Percentiles rank a stretch among this genome's conserved stretches.
Evolutionary conservation across 2,113 vertebrate species (phyloP).

Genomic region (Triplophysa dalaica): DNA sequence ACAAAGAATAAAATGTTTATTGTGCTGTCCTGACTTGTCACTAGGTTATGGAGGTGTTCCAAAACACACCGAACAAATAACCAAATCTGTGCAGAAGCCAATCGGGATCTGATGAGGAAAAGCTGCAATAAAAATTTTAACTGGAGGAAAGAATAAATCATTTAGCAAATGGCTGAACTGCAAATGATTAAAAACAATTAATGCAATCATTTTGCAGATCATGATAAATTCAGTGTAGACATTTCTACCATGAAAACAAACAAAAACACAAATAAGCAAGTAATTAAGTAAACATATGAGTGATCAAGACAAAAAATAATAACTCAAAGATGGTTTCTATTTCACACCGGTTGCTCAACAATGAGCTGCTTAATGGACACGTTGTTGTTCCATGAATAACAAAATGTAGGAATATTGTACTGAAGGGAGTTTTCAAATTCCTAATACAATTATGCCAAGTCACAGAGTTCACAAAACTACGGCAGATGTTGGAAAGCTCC

Average conservation of each 20-base stretch:
- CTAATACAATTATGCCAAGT: neutral
- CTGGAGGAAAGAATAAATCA: neutral
- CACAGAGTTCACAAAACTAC: neutral
- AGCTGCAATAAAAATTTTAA: neutral
- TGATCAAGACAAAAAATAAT: slow-evolving; percentile 7
- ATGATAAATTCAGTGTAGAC: slow-evolving; percentile 1
- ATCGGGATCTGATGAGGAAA: slow-evolving; percentile 34
- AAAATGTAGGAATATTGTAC: neutral
- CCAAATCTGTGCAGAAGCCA: neutral
- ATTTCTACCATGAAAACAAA: neutral
- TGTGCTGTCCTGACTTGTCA: neutral
- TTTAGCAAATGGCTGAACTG: neutral
- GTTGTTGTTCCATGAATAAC: slow-evolving; percentile 13
- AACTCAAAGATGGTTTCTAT: neutral
- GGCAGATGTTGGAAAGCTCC: neutral
- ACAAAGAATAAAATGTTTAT: slow-evolving; percentile 30
- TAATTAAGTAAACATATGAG: neutral
- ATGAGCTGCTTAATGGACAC: slow-evolving; percentile 3
- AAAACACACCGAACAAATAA: slow-evolving; percentile 21
- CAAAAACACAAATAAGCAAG: slow-evolving; percentile 1
- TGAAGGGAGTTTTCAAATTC: neutral
- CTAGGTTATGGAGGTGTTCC: neutral
- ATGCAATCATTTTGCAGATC: neutral
- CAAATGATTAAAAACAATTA: neutral
- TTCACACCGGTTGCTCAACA: slow-evolving; percentile 26